Evolutionary conservation across 1,140 invertebrate genomes (phyloP), one percentile per base, ranked within the genome.

Genomic region (Saccostrea echinata): DNA sequence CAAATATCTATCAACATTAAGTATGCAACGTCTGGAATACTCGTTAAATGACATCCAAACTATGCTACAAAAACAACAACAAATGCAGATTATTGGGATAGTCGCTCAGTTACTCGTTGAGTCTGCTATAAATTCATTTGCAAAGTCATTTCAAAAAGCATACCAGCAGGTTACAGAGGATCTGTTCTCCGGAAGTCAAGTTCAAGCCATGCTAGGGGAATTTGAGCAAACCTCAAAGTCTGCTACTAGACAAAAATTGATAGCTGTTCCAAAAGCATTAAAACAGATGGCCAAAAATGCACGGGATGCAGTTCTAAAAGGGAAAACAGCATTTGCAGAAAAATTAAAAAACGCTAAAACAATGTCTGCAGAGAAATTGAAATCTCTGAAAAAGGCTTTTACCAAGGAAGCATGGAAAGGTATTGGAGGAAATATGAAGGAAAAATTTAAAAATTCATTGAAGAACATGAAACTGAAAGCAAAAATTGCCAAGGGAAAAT

Each of bases 261-360:
- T 43, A 51, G n/a, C 64, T 4, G 27, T 85, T 30, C 84, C 84
- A 68, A 85, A 85, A 43, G 61, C 30, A 68, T 21, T 68, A 11
- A 64, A 68, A 43, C 57, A 68, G 57, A 85, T 85, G 84, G 57
- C 12, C 3, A 64, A 43, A 11, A 85, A 85, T 51, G 33, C 24
- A 0, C 27, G 33, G 3, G 30, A 85, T 27, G 6, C 43, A 9
- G 6, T 43, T 9, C 43, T 43, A 8, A 43, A 43, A 1, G 9
- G 43, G 9, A 43, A 43, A 43, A 43, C 43, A 8, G 43, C 43
- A 43, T 9, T 43, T 1, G 43, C 43, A 43, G 4, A 43, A 43
- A 43, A 43, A 43, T 43, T 43, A 43, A 43, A 43, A 6, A 4
- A 43, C 6, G 43, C 43, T 8, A 43, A 6, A 43, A 43, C 43